Percentiles rank a stretch among this genome's conserved stretches.
These are phyloP conservation scores for Paratilapia polleni DNA, from an alignment of 2,113 vertebrate species.

Conservation along the genomic window DNA sequence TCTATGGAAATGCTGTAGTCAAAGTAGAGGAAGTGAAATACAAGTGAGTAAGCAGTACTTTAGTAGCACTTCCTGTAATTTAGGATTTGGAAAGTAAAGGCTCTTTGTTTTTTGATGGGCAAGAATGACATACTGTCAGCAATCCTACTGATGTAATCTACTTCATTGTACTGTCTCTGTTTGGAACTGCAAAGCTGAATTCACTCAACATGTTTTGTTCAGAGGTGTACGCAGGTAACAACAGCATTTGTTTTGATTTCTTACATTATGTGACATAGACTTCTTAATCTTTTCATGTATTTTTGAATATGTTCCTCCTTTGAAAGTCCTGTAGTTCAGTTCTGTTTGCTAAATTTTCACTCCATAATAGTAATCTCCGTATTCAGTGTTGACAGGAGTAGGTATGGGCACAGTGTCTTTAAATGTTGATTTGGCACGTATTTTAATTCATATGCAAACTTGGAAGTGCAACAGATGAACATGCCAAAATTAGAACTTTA, in stretches of 20 bases:
- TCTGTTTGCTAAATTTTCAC: neutral
- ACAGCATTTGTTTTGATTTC: neutral
- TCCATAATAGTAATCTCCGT: neutral
- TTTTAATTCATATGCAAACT: neutral
- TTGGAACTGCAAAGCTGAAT: neutral
- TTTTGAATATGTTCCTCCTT: neutral
- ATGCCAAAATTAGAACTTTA: neutral
- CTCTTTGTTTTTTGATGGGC: neutral
- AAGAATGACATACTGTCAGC: neutral
- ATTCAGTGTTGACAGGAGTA: neutral
- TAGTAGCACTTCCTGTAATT: conserved; percentile 61
- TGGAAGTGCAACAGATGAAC: neutral
- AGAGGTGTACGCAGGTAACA: conserved; percentile 77
- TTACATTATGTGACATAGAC: neutral
- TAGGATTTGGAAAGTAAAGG: conserved; percentile 7
- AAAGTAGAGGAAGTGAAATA: conserved; percentile 58
- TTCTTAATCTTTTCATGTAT: neutral
- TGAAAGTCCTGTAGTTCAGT: neutral
- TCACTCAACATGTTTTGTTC: conserved; percentile 69
- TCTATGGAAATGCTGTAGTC: neutral
- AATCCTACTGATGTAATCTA: neutral
- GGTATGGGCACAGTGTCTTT: neutral
- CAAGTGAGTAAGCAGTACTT: conserved; percentile 3
- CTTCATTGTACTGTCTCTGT: neutral
- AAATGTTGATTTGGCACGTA: neutral